phyloP scores from a whole-genome alignment of 1,140 invertebrate species.

The Anoplolepis gracilipes region DNA sequence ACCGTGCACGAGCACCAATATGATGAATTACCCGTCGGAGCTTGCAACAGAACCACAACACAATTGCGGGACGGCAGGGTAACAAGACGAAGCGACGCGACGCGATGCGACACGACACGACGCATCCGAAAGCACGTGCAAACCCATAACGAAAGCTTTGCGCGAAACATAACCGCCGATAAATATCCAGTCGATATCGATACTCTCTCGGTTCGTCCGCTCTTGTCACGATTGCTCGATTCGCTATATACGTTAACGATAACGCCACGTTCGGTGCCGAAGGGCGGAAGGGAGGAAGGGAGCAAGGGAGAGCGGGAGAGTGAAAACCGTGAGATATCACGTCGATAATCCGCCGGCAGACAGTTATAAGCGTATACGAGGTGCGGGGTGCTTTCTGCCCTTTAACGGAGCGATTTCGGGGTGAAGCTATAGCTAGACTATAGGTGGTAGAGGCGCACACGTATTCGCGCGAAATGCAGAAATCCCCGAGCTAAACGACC shows the following conservation, averaged over 20 bases:
- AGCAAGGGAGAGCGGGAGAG: too few relatives aligned
- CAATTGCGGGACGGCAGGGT: slow-evolving; percentile 20
- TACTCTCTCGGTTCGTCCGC: not conserved
- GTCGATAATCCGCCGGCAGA: slow-evolving; percentile 56
- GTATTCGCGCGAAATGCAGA: slow-evolving; percentile 4
- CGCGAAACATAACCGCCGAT: slow-evolving; percentile 31
- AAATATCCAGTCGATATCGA: slow-evolving; percentile 58
- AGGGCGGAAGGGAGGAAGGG: not conserved
- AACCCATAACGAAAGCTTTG: slow-evolving; percentile 8
- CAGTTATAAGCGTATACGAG: slow-evolving; percentile 36
- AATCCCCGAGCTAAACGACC: slow-evolving; percentile 60
- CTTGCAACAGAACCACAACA: slow-evolving; percentile 37
- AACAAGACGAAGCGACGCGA: slow-evolving; percentile 40
- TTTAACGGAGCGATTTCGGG: slow-evolving; percentile 56
- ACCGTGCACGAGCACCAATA: not conserved
- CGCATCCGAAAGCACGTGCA: slow-evolving; percentile 28
- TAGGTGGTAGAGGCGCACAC: too few relatives aligned
- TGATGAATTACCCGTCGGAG: slow-evolving; percentile 48
- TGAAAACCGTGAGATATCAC: slow-evolving; percentile 55
- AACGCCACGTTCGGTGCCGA: not conserved
- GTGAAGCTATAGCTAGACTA: slow-evolving; percentile 1
- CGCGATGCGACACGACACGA: too few relatives aligned
- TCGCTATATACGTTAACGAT: not conserved
- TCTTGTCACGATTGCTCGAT: not conserved
- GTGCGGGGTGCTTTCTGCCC: slow-evolving; percentile 28